phyloP scores from a whole-genome alignment of 2,797 vertebrate species.

The Chaunax sp. region DNA sequence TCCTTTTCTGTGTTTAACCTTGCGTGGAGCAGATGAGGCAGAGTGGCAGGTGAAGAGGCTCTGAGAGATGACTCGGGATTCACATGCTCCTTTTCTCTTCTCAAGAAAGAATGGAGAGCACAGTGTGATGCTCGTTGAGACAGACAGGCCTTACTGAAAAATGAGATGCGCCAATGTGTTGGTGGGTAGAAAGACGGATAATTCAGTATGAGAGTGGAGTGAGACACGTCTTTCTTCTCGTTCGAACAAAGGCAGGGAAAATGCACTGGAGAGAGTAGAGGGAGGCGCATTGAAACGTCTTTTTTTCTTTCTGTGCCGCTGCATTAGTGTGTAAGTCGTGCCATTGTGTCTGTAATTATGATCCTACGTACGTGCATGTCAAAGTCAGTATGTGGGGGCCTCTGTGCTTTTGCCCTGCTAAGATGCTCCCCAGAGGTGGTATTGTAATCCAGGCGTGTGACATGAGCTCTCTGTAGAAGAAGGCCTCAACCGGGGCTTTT shows the following conservation, averaged over 20 bases:
- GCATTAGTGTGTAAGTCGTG: conserved; percentile 10
- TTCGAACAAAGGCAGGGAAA: conserved; percentile 37
- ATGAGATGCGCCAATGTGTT: conserved; percentile 46
- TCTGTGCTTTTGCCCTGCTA: conserved; percentile 45
- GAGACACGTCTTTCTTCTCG: conserved; percentile 28
- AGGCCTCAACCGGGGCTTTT: conserved; percentile 51
- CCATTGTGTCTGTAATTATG: conserved; percentile 41
- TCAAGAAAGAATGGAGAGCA: conserved; percentile 49
- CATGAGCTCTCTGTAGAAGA: conserved; percentile 64
- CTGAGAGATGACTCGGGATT: conserved; percentile 53
- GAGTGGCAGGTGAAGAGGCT: conserved; percentile 53
- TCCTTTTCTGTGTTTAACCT: conserved; percentile 63
- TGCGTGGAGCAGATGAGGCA: conserved; percentile 54
- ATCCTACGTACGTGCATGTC: conserved; percentile 27
- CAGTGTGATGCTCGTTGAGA: conserved; percentile 42
- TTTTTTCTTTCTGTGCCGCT: neutral
- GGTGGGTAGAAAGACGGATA: conserved; percentile 53
- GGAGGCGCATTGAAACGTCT: conserved; percentile 10
- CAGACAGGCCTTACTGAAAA: conserved; percentile 49
- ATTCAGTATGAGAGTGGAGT: conserved; percentile 33
- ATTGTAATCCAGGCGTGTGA: conserved; percentile 66
- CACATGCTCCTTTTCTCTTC: conserved; percentile 61
- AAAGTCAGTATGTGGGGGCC: conserved; percentile 25
- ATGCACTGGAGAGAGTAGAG: conserved; percentile 12
- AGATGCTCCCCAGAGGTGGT: conserved; percentile 61